These are phyloP conservation scores for Sphinx pinastri DNA, from an alignment of 2,888 invertebrate genomes.

Conservation along the genomic window DNA sequence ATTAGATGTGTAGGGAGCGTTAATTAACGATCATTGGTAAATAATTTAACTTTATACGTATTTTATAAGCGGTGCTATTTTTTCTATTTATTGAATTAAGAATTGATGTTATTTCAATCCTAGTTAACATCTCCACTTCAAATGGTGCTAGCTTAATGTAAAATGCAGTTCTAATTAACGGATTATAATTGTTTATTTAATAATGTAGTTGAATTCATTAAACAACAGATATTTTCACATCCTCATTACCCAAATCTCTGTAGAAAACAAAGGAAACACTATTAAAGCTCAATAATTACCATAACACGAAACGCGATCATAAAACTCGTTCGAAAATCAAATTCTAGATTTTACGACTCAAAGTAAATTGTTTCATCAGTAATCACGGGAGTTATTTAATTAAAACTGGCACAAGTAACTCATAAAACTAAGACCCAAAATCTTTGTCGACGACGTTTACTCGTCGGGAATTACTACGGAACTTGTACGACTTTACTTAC, in stretches of 20 bases:
- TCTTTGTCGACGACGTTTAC: constrained; percentile 55
- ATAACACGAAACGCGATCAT: constrained; percentile 3
- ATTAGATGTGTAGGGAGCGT: background rate
- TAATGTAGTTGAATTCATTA: too few species aligned
- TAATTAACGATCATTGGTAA: background rate
- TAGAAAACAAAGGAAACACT: constrained; percentile 2
- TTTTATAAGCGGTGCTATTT: background rate
- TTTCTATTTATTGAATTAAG: too few species aligned
- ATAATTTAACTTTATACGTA: background rate
- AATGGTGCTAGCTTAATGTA: too few species aligned
- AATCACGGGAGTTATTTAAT: constrained; percentile 58
- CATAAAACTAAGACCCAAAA: constrained; percentile 62
- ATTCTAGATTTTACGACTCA: constrained; percentile 35
- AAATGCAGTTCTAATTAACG: too few species aligned
- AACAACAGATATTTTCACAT: too few species aligned
- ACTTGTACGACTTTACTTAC: constrained; percentile 54
- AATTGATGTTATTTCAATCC: too few species aligned
- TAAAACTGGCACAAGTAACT: constrained; percentile 62
- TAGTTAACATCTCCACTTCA: too few species aligned
- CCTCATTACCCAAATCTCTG: background rate
- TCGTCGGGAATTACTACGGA: constrained; percentile 55
- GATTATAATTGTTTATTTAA: too few species aligned
- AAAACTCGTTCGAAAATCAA: constrained; percentile 29
- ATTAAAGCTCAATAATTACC: constrained; percentile 15
- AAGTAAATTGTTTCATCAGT: constrained; percentile 54